Evolutionary conservation across 2,888 invertebrate genomes (phyloP).

Genomic region (Epsilonema sp.): DNA sequence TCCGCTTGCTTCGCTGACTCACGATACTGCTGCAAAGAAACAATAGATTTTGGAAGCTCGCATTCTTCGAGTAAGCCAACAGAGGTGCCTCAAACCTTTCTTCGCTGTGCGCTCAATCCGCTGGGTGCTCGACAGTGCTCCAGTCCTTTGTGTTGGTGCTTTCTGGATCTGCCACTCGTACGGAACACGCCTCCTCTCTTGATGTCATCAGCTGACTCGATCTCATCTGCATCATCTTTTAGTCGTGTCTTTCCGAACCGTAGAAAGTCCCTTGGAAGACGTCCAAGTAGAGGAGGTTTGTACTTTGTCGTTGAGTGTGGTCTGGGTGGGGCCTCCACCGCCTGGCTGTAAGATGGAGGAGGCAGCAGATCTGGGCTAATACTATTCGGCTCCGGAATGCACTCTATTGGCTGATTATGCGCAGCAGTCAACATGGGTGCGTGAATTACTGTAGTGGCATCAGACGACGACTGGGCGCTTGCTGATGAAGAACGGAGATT

Average conservation of each 20-base stretch:
- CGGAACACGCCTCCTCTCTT: neutral
- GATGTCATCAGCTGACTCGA: neutral
- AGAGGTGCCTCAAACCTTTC: no score
- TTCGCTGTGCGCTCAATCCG: neutral
- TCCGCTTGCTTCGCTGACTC: constrained; percentile 7
- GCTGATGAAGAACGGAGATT: no score
- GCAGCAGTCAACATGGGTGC: neutral
- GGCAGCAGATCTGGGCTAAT: constrained; percentile 4
- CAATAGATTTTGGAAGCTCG: neutral
- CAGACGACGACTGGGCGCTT: no score
- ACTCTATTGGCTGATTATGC: neutral
- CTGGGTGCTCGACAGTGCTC: neutral
- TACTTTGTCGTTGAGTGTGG: constrained; percentile 35
- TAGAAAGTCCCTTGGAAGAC: constrained; percentile 56
- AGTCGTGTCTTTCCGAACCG: constrained; percentile 28
- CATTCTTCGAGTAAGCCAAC: no score
- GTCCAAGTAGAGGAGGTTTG: constrained; percentile 57
- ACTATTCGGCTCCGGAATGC: constrained; percentile 1
- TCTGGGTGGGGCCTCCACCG: constrained; percentile 23
- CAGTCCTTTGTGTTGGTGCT: neutral
- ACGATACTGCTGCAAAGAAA: neutral
- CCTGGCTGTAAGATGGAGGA: constrained; percentile 27
- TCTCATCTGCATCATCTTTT: neutral
- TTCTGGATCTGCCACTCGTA: neutral
- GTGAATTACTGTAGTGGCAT: no score